Evolutionary conservation across 2,797 vertebrate species (phyloP), one percentile per base, ranked within the genome.

Genomic region (Thalassophryne amazonica): DNA sequence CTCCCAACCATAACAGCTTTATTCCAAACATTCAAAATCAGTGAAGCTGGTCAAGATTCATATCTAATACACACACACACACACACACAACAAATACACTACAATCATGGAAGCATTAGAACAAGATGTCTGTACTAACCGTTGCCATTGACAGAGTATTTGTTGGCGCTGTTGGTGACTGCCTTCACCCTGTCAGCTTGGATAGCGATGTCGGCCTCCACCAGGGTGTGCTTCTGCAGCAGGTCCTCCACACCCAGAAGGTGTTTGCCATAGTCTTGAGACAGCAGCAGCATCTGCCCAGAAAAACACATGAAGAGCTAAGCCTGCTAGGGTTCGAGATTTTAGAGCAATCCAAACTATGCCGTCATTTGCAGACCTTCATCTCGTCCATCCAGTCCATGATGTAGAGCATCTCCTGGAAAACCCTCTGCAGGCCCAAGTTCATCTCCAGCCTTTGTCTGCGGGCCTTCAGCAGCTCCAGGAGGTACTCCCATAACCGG

Each of bases 351-450:
- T n/a, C n/a, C n/a, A n/a, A n/a, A n/a, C n/a, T n/a, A n/a, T n/a
- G n/a, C n/a, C n/a, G n/a, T n/a, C n/a, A n/a, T n/a, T n/a, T n/a
- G n/a, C n/a, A n/a, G n/a, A 94, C 95, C 94, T 97, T 97, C 94
- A 96, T 97, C 84, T 97, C 94, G 1, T 97, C 95, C 96, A 98
- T 99, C 97, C 97, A 99, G 90, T 98, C 96, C 95, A 98, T 98
- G 74, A 98, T 95, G 85, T 97, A 93, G 1, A 98, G 93, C 97
- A 99, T 95, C 65, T 95, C 94, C 85, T 95, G 93, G 90, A 95
- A 95, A 65, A 94, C 92, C 48, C 93, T 92, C 62, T 95, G 94
- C 55, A 95, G 75, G 0, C 91, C 92, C n/a, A 95, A 89, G 74
- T 93, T 94, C 90, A 93, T 92, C 84, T 95, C 94, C n/a, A n/a